Evolutionary conservation across 1,140 invertebrate species (phyloP), one percentile per base, ranked within the genome.

Genomic region (Drosophila sucinea): DNA sequence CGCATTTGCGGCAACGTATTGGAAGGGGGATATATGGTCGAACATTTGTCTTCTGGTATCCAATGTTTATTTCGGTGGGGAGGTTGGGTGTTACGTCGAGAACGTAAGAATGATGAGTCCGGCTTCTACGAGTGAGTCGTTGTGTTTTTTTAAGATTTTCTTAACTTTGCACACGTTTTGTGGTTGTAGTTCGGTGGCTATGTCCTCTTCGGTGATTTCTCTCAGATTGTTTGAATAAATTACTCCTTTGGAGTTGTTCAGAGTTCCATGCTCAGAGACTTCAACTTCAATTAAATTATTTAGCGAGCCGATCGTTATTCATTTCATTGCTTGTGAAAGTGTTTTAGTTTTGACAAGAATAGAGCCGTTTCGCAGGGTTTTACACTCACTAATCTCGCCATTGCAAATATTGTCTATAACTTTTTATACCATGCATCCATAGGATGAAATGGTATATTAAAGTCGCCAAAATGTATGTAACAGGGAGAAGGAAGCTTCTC

Each of bases 381-480:
- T 61, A 17, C 60, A 61, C 10, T 25, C 38, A 4, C 23, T 23
- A 23, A 61, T 33, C 38, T 61, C 60, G 25, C 32, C 32, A 41
- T 33, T 60, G 58, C 58, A 60, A 3, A 60, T 35, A 23, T 60
- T 60, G 32, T 60, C 2, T 17, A 60, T 60, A 6, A 40, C 32
- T 40, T 60, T 60, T 17, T 17, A 17, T 17, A 17, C 17, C 17
- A 17, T 17, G 17, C 17, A 17, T 17, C 17, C 17, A 17, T 17
- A 17, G 17, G 17, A 17, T 17, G 17, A 17, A 17, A 17, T 17
- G 17, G 17, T 17, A 17, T 17, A 17, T 17, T 17, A 17, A 17
- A 17, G 17, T 17, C 17, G 17, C 17, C 17, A 17, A 17, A 17
- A 17, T 17, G 17, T 17, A 17, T 17, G 17, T 17, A 17, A 17